Percentiles rank a stretch among this genome's conserved stretches.
These are phyloP conservation scores for Micrasema longulum DNA, from an alignment of 1,140 invertebrate species.

Conservation along the genomic window DNA sequence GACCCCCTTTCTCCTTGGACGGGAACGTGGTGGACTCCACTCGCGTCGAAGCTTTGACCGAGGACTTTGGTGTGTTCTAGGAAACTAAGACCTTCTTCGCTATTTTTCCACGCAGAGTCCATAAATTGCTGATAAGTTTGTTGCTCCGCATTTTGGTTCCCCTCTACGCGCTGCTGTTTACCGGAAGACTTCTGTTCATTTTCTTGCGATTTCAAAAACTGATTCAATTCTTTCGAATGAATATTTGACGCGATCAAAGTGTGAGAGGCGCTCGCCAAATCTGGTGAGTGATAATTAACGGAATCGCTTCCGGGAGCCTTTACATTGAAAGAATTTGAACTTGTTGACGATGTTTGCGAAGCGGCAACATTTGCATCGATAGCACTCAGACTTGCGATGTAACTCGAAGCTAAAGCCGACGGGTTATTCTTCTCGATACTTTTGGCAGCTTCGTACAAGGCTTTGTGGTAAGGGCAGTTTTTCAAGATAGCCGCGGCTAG, in stretches of 20 bases:
- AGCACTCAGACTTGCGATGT: slow-evolving; percentile 62
- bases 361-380: slow-evolving; percentile 56
- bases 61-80: slow-evolving; percentile 55
- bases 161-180: slow-evolving; percentile 62
- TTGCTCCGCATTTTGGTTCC: slow-evolving; percentile 55
- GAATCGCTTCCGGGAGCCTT: slow-evolving; percentile 58
- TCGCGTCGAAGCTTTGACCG: slow-evolving; percentile 53
- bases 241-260: slow-evolving; percentile 56
- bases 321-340: slow-evolving; percentile 46
- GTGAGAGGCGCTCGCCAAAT: slow-evolving; percentile 60
- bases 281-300: slow-evolving; percentile 58
- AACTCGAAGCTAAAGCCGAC: slow-evolving; percentile 61
- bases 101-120: slow-evolving; percentile 35
- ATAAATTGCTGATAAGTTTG: slow-evolving; percentile 54
- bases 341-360: slow-evolving; percentile 33
- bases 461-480: slow-evolving; percentile 67
- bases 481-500: slow-evolving; percentile 66
- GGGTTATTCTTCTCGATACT: slow-evolving; percentile 59
- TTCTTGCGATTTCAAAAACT: slow-evolving; percentile 54
- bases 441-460: slow-evolving; percentile 64
- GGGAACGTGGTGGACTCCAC: slow-evolving; percentile 69
- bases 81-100: slow-evolving; percentile 42
- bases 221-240: slow-evolving; percentile 42
- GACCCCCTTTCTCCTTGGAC: slow-evolving; percentile 72
- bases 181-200: slow-evolving; percentile 45